A percentile compares a stretch with the other conserved stretches of the same genome.
phyloP scores from a whole-genome alignment of 1,140 invertebrate species.

The Argopecten irradians region DNA sequence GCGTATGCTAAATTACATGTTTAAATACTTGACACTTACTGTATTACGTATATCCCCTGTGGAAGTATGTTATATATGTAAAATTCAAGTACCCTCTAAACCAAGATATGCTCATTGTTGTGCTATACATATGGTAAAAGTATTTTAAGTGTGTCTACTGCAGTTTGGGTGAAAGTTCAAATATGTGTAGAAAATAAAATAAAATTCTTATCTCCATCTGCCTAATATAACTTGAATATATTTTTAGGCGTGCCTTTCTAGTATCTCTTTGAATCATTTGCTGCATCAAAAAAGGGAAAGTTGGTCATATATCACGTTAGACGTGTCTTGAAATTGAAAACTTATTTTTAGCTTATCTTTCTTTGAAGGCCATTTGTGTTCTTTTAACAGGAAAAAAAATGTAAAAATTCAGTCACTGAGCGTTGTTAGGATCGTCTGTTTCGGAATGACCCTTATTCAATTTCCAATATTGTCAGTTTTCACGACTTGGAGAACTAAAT shows the following conservation, averaged over 20 bases:
- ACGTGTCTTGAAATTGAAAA: neutral
- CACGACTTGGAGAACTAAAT: neutral
- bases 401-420: neutral
- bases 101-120: neutral
- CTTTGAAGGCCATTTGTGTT: neutral
- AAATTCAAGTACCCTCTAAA: neutral
- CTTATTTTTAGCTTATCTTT: neutral
- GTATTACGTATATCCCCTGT: neutral
- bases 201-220: neutral
- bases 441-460: neutral
- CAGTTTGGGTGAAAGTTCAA: neutral
- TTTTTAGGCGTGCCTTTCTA: neutral
- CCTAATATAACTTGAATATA: conserved; percentile 5
- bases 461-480: neutral
- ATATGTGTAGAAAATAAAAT: neutral
- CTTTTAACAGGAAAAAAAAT: neutral
- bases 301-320: neutral
- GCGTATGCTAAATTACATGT: too few species aligned
- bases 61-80: neutral
- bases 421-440: neutral
- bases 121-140: neutral
- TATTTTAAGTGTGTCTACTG: neutral
- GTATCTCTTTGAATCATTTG: neutral
- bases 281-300: neutral
- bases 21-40: neutral